Evolutionary conservation across 2,113 vertebrate genomes (phyloP), one percentile per base, ranked within the genome.

Genomic region (Chaetorhynchus papuensis): DNA sequence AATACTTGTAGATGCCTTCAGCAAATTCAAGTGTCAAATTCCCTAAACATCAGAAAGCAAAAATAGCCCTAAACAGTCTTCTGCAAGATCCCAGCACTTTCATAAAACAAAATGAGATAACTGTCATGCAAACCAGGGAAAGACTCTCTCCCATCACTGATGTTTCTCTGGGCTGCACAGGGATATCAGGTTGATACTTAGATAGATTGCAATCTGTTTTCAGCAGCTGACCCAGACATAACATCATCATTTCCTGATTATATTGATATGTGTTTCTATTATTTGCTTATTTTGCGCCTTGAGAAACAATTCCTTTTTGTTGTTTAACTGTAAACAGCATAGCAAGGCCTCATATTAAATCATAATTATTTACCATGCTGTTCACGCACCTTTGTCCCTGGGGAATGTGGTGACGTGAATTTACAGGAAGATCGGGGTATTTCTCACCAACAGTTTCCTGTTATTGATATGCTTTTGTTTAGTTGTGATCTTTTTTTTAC

Each of bases 361-460:
- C 98, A 98, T 97, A 97, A 98, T 98, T 99, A 99, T 99, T 99
- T 99, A 99, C 98, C 98, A 92, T 97, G 98, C 95, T 97, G 97
- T 99, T 98, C 98, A 98, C 96, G 98, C 99, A 99, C 98, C 99
- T 99, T 99, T 99, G 99, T 99, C 99, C 98, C 98, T 97, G 96
- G 98, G 98, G 98, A 99, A 98, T 96, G 98, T 96, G 97, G 98
- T 99, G 99, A 99, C 99, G 99, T 99, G 99, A 98, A 98, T 98
- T 97, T 98, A 99, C 99, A 99, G 98, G 98, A 98, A 99, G 99
- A 98, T 99, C 98, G 92, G 99, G 98, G 98, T 98, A 99, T 99
- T 99, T 99, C 99, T 99, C 99, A 99, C 99, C 99, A 99, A 98
- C 98, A 98, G 98, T 98, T 99, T 99, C 99, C 99, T 99, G 99